Base-by-base conservation (phyloP, 2,888 invertebrate species). In the Glyphotaelius pellucidus region DNA sequence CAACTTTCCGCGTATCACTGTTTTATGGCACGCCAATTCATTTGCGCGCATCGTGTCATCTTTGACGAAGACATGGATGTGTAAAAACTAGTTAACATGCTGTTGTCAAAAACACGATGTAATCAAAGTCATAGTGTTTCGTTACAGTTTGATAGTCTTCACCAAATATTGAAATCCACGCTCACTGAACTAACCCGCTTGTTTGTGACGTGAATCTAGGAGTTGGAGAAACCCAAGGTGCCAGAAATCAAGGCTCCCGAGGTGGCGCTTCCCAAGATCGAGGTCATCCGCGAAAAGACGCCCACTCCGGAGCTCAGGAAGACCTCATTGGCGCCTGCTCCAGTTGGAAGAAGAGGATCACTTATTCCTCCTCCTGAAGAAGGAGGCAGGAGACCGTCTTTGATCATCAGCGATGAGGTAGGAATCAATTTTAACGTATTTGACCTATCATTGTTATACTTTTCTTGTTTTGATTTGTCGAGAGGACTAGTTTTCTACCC, bases 321-420 rank as follows among this genome's bases (percentile, higher is more conserved):
- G 94, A 96, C 97, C 35, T 98, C 98, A 0, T 95, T 98, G 94
- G 97, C 97, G 83, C 98, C 98, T 83, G 96, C 94, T 85, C 96
- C 96, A 67, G 95, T 95, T 0, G 95, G 94, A 85, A 95, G 96
- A 94, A 97, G 99, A 94, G 99, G 99, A 92, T 99, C 99, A 90
- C 97, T 99, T 92, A 97, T 99, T 94, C 98, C 98, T 94, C 98
- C 98, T 12, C 98, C 98, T 93, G 98, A 98, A 95, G 98, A 97
- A 95, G 97, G 97, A 95, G 98, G 97, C 94, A 97, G 99, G 94
- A 97, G 99, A 94, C 98, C 99, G 94, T 98, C 98, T 94, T 97
- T 99, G 94, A 98, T 99, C 94, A 98, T 99, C 95, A 98, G 98
- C 95, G 99, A 99, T 95, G 99, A 99, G 98, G 99, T 99, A 98